Evolutionary conservation across 1,140 invertebrate genomes (phyloP).

Genomic region (Trichogramma pretiosum): DNA sequence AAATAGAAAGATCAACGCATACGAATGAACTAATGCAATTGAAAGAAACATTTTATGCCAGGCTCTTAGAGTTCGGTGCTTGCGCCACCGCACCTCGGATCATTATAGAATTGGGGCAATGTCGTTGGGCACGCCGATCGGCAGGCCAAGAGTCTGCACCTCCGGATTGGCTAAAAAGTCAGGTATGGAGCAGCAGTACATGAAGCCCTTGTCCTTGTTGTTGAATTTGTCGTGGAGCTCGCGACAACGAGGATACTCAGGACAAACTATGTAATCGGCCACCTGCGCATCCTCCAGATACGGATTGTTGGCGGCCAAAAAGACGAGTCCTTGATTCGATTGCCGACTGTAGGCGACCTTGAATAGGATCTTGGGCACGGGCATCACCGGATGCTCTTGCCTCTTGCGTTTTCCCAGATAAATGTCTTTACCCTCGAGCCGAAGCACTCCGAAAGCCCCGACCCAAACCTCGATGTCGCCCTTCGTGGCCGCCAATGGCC

Average conservation of each 20-base stretch:
- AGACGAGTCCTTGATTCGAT: slow-evolving; percentile 35
- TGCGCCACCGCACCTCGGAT: too few species aligned
- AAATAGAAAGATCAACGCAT: too few species aligned
- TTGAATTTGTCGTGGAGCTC: background rate
- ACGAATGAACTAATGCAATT: too few species aligned
- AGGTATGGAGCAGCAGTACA: slow-evolving; percentile 10
- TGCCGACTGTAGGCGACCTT: slow-evolving; percentile 39
- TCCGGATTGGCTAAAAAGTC: too few species aligned
- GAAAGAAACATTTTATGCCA: too few species aligned
- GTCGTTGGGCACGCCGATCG: too few species aligned
- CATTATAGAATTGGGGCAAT: too few species aligned
- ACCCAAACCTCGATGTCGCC: slow-evolving; percentile 35
- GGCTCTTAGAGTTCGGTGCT: too few species aligned
- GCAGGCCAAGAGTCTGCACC: too few species aligned
- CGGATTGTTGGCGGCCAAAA: slow-evolving; percentile 47
- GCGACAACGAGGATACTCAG: background rate
- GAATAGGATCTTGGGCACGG: slow-evolving; percentile 43
- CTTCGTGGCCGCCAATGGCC: slow-evolving; percentile 26
- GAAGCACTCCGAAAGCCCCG: slow-evolving; percentile 35
- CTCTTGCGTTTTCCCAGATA: slow-evolving; percentile 29
- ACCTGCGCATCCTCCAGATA: slow-evolving; percentile 14
- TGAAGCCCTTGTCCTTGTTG: background rate
- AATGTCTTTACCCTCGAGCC: slow-evolving; percentile 27
- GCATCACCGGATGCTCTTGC: slow-evolving; percentile 21
- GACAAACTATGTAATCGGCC: background rate